Percentiles rank a stretch among this genome's conserved stretches.
These are phyloP conservation scores for Wasmannia auropunctata DNA, from an alignment of 1,140 invertebrate species.

Conservation along the genomic window DNA sequence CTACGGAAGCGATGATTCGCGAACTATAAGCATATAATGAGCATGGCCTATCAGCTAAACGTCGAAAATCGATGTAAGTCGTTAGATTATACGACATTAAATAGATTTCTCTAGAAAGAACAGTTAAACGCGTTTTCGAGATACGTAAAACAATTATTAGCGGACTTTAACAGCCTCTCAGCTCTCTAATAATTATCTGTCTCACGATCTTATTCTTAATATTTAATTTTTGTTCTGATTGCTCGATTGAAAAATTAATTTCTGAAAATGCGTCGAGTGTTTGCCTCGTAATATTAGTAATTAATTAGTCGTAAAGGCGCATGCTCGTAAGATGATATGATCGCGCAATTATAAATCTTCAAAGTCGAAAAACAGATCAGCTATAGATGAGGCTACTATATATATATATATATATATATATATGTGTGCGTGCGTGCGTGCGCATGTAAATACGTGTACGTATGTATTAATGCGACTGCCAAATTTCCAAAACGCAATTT, in stretches of 20 bases:
- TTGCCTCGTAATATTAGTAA: not conserved
- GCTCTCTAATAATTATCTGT: not conserved
- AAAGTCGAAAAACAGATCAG: constrained; percentile 13
- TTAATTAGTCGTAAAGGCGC: constrained; percentile 20
- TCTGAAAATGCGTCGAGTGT: not conserved
- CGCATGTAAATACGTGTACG: constrained; percentile 54
- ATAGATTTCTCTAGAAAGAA: not conserved
- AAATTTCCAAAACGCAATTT: constrained; percentile 64
- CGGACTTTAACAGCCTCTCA: not conserved
- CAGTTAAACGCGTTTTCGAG: not conserved
- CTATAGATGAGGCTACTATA: constrained; percentile 62
- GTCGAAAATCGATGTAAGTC: not conserved
- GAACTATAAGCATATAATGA: constrained; percentile 38
- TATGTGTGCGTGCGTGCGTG: constrained; percentile 62
- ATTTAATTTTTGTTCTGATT: not conserved
- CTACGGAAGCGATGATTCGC: constrained; percentile 35
- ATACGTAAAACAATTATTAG: not conserved
- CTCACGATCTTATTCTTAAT: not conserved
- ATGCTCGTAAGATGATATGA: constrained; percentile 58
- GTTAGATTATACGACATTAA: not conserved
- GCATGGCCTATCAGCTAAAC: constrained; percentile 29
- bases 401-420: too few species aligned
- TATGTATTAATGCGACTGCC: constrained; percentile 62
- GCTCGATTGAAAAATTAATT: not conserved
- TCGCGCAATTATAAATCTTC: constrained; percentile 24